phyloP scores from a whole-genome alignment of 2,888 invertebrate genomes.

The Platynereis dumerilii region DNA sequence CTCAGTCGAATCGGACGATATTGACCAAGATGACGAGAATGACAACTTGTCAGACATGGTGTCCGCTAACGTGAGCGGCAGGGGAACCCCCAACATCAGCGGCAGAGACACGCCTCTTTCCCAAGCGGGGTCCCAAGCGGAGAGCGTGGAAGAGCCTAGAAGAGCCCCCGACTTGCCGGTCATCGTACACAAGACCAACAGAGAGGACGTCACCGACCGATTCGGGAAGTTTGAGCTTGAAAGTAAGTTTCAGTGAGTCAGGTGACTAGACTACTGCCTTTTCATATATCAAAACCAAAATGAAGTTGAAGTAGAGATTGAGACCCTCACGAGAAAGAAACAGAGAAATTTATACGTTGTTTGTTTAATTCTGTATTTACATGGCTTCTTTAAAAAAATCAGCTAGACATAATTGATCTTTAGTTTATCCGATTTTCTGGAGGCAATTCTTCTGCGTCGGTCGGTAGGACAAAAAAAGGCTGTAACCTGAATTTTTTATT shows the following conservation, averaged over 20 bases:
- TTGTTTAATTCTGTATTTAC: too few species aligned
- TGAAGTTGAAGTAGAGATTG: too few species aligned
- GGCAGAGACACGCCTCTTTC: conserved; percentile 92
- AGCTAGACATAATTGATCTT: too few species aligned
- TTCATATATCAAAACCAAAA: too few species aligned
- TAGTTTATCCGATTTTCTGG: too few species aligned
- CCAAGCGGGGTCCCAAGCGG: conserved; percentile 66
- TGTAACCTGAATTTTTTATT: too few species aligned
- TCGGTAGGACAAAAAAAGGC: too few species aligned
- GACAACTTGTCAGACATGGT: conserved; percentile 95
- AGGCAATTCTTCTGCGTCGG: too few species aligned
- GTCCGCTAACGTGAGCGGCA: conserved; percentile 93
- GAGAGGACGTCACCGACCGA: conserved; percentile 96
- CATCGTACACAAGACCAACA: conserved; percentile 75
- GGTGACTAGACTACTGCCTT: too few species aligned
- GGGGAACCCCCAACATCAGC: conserved; percentile 64
- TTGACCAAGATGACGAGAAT: conserved; percentile 76
- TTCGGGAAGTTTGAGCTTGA: conserved; percentile 96
- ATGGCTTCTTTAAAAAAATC: too few species aligned
- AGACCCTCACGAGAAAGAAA: too few species aligned
- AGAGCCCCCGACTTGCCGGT: conserved; percentile 59
- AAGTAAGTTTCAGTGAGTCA: conserved; percentile 53
- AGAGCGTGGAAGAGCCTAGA: conserved; percentile 47
- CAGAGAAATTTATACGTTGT: too few species aligned
- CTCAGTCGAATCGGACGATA: conserved; percentile 82